Evolutionary conservation across 1,140 invertebrate species (phyloP).

Genomic region (Anoplolepis gracilipes): DNA sequence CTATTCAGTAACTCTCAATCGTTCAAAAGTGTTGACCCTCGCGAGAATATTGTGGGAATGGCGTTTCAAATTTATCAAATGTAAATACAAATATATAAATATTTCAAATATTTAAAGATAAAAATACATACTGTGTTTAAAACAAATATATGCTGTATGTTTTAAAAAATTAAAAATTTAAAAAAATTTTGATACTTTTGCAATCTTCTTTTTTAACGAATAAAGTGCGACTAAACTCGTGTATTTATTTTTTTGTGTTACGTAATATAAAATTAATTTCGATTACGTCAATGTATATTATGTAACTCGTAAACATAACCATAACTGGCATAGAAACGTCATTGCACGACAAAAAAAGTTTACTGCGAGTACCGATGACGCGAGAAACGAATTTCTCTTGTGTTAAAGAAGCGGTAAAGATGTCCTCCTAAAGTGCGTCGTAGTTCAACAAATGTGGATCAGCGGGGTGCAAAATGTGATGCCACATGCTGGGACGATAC

Average conservation of each 20-base stretch:
- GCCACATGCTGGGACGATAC: conserved; percentile 43
- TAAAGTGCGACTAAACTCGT: no score
- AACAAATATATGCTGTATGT: background rate
- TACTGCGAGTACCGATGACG: background rate
- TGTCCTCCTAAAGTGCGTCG: conserved; percentile 21
- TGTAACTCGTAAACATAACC: conserved; percentile 13
- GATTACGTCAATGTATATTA: conserved; percentile 9
- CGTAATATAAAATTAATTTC: background rate
- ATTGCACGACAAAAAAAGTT: background rate
- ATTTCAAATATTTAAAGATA: conserved; percentile 9
- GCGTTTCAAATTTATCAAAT: no score
- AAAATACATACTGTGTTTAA: background rate
- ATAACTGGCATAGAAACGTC: background rate
- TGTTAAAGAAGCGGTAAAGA: conserved; percentile 48
- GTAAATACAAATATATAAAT: background rate
- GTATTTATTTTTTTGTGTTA: background rate
- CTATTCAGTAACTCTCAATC: background rate
- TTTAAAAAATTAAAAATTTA: background rate
- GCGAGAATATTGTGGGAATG: conserved; percentile 16
- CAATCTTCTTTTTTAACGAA: background rate
- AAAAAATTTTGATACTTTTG: background rate
- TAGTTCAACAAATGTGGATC: conserved; percentile 46
- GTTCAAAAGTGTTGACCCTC: conserved; percentile 24
- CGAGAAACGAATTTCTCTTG: conserved; percentile 4
- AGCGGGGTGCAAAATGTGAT: conserved; percentile 48